Conservation (phyloP, 92 coral and sea anemone genomes). For the Epizoanthus illoricatus region DNA sequence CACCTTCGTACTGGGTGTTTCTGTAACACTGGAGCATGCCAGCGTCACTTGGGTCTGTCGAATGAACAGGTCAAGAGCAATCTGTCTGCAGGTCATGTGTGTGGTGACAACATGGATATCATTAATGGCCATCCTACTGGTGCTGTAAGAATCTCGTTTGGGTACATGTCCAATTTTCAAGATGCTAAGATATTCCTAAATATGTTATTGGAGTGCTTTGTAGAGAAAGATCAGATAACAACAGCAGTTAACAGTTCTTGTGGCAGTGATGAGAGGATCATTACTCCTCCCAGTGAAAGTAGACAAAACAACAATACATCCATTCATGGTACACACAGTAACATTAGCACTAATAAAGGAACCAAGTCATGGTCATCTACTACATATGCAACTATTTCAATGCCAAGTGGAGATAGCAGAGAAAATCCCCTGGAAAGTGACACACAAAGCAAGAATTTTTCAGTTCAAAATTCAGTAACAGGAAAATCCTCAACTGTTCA, state of each 20-base stretch:
- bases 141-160: conserved; percentile 96
- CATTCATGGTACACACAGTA: neutral
- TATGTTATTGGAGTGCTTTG: conserved; percentile 72
- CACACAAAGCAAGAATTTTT: neutral
- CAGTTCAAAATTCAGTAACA: neutral
- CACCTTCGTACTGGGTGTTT: conserved; percentile 98
- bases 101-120: conserved; percentile 95
- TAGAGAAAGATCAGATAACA: conserved; percentile 42
- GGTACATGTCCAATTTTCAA: conserved; percentile 89
- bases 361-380: neutral
- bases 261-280: neutral
- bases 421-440: neutral
- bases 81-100: conserved; percentile 87
- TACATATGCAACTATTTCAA: neutral
- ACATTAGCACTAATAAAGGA: neutral
- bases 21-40: conserved; percentile 97
- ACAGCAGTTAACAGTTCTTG: neutral
- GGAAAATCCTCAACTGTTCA: conserved; percentile 1
- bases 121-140: conserved; percentile 91
- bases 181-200: conserved; percentile 80
- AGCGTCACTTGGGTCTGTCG: conserved; percentile 68
- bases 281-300: neutral
- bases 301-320: neutral
- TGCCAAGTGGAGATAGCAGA: neutral
- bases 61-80: conserved; percentile 72